A percentile compares a stretch with the other conserved stretches of the same genome.
Conservation (phyloP, 2,797 vertebrate genomes). For the Notoglanidium macrostoma region DNA sequence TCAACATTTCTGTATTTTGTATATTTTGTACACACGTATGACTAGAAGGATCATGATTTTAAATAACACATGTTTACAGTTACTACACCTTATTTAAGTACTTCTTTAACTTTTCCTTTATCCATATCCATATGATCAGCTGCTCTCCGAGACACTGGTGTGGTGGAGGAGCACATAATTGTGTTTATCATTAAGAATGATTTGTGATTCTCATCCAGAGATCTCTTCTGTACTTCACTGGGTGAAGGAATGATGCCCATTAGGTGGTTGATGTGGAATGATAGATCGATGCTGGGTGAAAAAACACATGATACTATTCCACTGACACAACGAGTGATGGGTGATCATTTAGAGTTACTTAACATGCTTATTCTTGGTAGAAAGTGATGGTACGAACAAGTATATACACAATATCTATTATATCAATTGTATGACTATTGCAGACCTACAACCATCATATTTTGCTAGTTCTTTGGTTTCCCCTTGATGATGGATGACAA, state of each 20-base stretch:
- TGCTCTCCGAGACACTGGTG: not conserved
- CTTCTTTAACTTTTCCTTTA: not conserved
- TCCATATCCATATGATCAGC: not conserved
- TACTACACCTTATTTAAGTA: not conserved
- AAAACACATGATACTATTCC: not conserved
- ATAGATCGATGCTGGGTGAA: constrained; percentile 11
- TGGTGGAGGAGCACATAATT: not conserved
- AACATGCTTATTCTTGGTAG: constrained; percentile 9
- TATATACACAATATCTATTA: not conserved
- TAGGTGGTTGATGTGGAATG: constrained; percentile 16
- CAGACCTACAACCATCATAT: not conserved
- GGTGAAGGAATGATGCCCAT: constrained; percentile 5
- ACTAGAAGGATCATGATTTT: not conserved
- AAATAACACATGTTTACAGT: not conserved
- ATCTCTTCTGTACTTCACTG: not conserved
- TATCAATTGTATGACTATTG: not conserved
- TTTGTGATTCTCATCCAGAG: constrained; percentile 13
- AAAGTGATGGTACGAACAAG: not conserved
- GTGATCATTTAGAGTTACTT: constrained; percentile 11
- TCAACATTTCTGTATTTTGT: not conserved
- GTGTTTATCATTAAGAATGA: constrained; percentile 1
- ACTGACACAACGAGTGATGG: not conserved
- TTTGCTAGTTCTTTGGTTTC: not conserved
- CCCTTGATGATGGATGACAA: too few relatives aligned
- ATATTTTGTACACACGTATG: not conserved